phyloP scores from a whole-genome alignment of 2,113 vertebrate genomes.

The Paralichthys olivaceus region DNA sequence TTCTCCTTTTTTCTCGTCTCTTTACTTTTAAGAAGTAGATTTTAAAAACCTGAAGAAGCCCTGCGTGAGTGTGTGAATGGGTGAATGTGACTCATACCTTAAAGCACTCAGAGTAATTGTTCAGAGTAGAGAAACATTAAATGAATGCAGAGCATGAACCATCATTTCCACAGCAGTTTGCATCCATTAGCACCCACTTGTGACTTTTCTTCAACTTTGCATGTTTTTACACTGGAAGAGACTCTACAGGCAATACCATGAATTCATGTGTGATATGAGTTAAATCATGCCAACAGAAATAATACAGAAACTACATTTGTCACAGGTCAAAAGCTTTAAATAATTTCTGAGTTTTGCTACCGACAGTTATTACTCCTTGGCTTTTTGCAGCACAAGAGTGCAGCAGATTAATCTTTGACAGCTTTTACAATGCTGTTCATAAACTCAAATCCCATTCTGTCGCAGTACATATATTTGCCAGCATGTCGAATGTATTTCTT shows the following conservation, averaged over 20 bases:
- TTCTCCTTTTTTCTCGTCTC: no score
- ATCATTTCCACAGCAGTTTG: neutral
- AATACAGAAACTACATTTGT: neutral
- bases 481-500: conserved; percentile 29
- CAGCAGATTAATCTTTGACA: conserved; percentile 21
- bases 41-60: no score
- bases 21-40: no score
- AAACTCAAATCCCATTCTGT: conserved; percentile 21
- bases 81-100: no score
- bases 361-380: neutral
- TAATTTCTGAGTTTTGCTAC: neutral
- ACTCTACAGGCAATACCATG: no score
- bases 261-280: no score
- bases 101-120: no score
- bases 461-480: conserved; percentile 1
- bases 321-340: neutral
- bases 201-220: neutral
- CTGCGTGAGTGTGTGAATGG: no score
- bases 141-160: neutral
- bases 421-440: conserved; percentile 26
- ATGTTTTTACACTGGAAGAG: neutral
- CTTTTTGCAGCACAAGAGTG: neutral
- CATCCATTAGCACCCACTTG: neutral
- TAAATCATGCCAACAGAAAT: neutral
- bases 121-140: no score